Evolutionary conservation across 2,113 vertebrate genomes (phyloP).

Genomic region (Sigmodon hispidus): DNA sequence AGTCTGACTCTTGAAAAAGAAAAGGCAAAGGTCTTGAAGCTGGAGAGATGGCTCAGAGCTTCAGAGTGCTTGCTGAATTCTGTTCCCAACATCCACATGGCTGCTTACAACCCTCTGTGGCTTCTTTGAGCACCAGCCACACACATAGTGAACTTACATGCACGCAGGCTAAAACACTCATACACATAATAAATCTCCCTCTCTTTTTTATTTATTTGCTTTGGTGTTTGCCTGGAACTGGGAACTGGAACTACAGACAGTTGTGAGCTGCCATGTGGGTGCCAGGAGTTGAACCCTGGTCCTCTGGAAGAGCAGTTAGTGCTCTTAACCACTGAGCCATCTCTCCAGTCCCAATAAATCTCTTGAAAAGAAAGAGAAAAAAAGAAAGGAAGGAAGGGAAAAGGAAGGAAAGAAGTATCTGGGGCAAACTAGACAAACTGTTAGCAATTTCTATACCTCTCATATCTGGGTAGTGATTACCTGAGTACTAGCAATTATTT

Average conservation of each 20-base stretch:
- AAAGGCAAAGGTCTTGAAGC: neutral
- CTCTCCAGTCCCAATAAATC: neutral
- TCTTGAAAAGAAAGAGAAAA: neutral
- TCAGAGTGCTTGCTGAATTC: too few species aligned
- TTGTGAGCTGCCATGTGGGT: too few species aligned
- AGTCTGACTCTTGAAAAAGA: constrained; percentile 2
- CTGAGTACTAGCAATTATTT: neutral
- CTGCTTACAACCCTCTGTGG: too few species aligned
- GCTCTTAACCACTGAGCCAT: too few species aligned
- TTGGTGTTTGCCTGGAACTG: too few species aligned
- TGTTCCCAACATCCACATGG: neutral
- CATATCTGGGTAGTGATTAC: neutral
- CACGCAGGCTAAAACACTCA: neutral
- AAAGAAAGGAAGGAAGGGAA: too few species aligned
- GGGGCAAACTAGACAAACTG: neutral
- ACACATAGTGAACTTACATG: neutral
- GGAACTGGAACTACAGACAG: too few species aligned
- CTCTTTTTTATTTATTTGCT: too few species aligned
- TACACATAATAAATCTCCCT: too few species aligned
- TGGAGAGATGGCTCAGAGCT: neutral
- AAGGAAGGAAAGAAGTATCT: too few species aligned
- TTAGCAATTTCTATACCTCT: neutral
- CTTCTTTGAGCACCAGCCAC: neutral
- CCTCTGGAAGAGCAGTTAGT: too few species aligned
- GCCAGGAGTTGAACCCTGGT: too few species aligned